Evolutionary conservation across 1,140 invertebrate genomes (phyloP).

Genomic region (Trichoplusia ni): DNA sequence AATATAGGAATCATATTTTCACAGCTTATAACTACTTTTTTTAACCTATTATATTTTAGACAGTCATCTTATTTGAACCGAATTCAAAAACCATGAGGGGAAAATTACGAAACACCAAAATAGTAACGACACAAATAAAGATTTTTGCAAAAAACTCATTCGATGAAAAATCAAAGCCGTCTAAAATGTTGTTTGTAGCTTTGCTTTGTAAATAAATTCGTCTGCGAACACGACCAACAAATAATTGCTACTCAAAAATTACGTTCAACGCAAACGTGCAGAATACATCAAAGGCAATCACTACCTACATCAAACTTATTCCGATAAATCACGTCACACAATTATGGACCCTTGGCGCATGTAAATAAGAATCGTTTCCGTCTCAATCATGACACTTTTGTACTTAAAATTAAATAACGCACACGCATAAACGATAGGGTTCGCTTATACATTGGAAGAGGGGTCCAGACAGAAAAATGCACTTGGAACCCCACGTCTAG

Average conservation of each 20-base stretch:
- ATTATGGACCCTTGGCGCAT: constrained; percentile 9
- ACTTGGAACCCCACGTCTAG: constrained; percentile 76
- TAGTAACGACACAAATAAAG: too few relatives aligned
- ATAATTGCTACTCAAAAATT: constrained; percentile 23
- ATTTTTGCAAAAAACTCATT: too few relatives aligned
- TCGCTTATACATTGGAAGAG: constrained; percentile 49
- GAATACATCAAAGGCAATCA: constrained; percentile 27
- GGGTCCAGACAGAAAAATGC: constrained; percentile 78
- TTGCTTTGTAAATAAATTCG: not conserved
- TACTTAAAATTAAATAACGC: constrained; percentile 69
- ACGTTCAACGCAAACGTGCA: not conserved
- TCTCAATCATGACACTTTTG: not conserved
- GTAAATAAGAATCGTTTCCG: not conserved
- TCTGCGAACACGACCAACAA: not conserved
- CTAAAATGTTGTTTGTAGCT: too few relatives aligned
- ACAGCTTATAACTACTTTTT: too few relatives aligned
- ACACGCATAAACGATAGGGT: constrained; percentile 69
- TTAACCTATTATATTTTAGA: too few relatives aligned
- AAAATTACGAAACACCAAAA: too few relatives aligned
- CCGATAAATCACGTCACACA: not conserved
- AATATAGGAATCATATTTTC: too few relatives aligned
- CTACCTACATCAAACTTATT: not conserved
- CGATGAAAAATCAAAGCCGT: too few relatives aligned
- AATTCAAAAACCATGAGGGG: too few relatives aligned
- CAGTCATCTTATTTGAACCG: too few relatives aligned